A percentile compares a stretch with the other conserved stretches of the same genome.
Evolutionary conservation across 92 coral and sea anemone genomes (phyloP).

Genomic region (Palythoa grandis): DNA sequence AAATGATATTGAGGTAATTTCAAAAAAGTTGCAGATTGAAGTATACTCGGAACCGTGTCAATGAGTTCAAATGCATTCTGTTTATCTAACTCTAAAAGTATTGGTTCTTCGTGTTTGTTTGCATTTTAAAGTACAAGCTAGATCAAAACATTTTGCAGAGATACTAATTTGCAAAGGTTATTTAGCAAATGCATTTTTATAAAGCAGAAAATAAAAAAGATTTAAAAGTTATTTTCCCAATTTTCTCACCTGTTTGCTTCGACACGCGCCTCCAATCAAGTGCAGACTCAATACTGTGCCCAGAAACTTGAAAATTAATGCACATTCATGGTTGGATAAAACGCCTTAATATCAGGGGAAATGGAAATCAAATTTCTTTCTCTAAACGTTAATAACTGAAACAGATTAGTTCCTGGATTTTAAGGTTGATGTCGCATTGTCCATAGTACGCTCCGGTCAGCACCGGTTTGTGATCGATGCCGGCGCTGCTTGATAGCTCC

Average conservation of each 20-base stretch:
- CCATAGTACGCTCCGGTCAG: not conserved
- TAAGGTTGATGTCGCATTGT: not conserved
- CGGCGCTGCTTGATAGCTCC: not conserved
- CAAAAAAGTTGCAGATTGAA: not conserved
- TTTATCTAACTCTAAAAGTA: too few relatives aligned
- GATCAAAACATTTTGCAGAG: not conserved
- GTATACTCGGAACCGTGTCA: not conserved
- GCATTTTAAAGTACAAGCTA: not conserved
- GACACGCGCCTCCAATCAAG: slow-evolving; percentile 13
- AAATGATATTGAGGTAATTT: not conserved
- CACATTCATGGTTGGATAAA: not conserved
- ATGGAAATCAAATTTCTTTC: not conserved
- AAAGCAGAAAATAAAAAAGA: not conserved
- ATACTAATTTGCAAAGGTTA: not conserved
- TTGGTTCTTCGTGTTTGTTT: not conserved
- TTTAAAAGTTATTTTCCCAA: not conserved
- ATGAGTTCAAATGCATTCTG: too few relatives aligned
- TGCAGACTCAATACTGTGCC: not conserved
- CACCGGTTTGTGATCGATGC: not conserved
- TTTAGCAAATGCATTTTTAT: not conserved
- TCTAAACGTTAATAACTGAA: not conserved
- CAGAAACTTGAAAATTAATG: not conserved
- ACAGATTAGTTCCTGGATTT: not conserved
- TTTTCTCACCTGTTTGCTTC: slow-evolving; percentile 5
- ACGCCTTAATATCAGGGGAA: not conserved